Evolutionary conservation across 2,113 vertebrate genomes (phyloP).

Genomic region (Microtus oregoni): DNA sequence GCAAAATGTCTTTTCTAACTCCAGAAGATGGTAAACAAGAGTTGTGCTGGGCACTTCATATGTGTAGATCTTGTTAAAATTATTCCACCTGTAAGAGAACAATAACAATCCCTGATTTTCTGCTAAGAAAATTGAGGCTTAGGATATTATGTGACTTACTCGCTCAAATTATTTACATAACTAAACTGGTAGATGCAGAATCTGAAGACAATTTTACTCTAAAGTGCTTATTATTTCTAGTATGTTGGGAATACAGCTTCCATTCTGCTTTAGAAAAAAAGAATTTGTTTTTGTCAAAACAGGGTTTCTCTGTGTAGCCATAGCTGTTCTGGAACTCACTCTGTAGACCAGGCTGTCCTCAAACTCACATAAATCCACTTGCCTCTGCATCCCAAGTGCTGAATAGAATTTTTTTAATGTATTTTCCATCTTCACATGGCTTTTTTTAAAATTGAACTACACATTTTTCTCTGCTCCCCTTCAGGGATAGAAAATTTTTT

Average conservation of each 20-base stretch:
- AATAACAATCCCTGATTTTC: conserved; percentile 17
- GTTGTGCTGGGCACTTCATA: neutral
- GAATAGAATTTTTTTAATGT: too few species aligned
- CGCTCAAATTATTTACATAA: neutral
- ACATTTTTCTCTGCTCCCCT: too few species aligned
- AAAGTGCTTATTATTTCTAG: conserved; percentile 32
- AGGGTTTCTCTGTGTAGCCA: too few species aligned
- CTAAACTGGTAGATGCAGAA: neutral
- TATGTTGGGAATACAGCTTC: conserved; percentile 6
- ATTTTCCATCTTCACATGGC: too few species aligned
- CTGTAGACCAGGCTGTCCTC: too few species aligned
- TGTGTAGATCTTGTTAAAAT: neutral
- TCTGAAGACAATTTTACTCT: conserved; percentile 18
- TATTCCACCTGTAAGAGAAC: conserved; percentile 31
- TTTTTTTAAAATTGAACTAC: too few species aligned
- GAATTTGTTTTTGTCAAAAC: too few species aligned
- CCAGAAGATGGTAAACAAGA: neutral
- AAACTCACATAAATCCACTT: too few species aligned
- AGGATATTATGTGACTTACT: conserved; percentile 3
- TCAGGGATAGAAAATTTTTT: neutral
- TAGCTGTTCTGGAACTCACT: too few species aligned
- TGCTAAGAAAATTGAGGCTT: conserved; percentile 28
- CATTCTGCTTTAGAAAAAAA: conserved; percentile 50
- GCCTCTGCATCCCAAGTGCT: too few species aligned
- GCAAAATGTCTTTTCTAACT: neutral